These are phyloP conservation scores for Aurelia coerulea DNA, from an alignment of 30 jellyfish, hydroid and myxozoan genomes.

Conservation along the genomic window DNA sequence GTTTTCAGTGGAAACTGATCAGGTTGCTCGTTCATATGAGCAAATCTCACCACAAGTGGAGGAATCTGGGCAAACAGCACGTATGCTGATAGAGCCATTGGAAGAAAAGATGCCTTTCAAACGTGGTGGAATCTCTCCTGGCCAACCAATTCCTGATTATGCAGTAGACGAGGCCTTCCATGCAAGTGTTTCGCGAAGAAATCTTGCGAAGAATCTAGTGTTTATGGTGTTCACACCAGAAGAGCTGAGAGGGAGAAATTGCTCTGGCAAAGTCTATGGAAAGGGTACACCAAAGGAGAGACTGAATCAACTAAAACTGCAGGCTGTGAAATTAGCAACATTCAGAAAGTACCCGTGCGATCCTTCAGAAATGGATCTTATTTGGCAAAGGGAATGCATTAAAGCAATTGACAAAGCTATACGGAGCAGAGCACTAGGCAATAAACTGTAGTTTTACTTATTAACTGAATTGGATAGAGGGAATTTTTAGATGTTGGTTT, in stretches of 20 bases:
- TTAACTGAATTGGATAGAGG: background rate
- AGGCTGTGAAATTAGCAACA: slow-evolving; percentile 48
- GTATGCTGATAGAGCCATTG: slow-evolving; percentile 34
- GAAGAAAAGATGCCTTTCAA: slow-evolving; percentile 13
- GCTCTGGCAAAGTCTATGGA: slow-evolving; percentile 63
- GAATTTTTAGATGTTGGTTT: no score
- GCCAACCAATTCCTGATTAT: slow-evolving; percentile 49
- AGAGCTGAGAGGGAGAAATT: slow-evolving; percentile 67
- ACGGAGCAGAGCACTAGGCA: slow-evolving; percentile 50
- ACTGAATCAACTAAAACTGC: slow-evolving; percentile 41
- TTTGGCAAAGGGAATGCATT: slow-evolving; percentile 74
- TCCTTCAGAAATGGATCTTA: slow-evolving; percentile 48
- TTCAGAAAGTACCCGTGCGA: slow-evolving; percentile 62
- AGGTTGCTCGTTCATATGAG: slow-evolving; percentile 50
- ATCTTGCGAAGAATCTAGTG: slow-evolving; percentile 65
- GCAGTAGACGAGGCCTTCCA: slow-evolving; percentile 33
- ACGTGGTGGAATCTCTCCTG: slow-evolving; percentile 36
- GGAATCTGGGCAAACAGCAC: slow-evolving; percentile 19
- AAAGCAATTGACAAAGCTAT: slow-evolving; percentile 70
- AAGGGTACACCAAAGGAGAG: slow-evolving; percentile 56
- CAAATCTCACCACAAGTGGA: slow-evolving; percentile 52
- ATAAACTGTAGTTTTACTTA: slow-evolving; percentile 1
- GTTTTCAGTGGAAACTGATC: slow-evolving; percentile 42
- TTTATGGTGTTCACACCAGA: slow-evolving; percentile 44
- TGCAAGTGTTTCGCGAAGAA: slow-evolving; percentile 58